Evolutionary conservation across 2,888 invertebrate species (phyloP), one percentile per base, ranked within the genome.

Genomic region (Heliconius sara): DNA sequence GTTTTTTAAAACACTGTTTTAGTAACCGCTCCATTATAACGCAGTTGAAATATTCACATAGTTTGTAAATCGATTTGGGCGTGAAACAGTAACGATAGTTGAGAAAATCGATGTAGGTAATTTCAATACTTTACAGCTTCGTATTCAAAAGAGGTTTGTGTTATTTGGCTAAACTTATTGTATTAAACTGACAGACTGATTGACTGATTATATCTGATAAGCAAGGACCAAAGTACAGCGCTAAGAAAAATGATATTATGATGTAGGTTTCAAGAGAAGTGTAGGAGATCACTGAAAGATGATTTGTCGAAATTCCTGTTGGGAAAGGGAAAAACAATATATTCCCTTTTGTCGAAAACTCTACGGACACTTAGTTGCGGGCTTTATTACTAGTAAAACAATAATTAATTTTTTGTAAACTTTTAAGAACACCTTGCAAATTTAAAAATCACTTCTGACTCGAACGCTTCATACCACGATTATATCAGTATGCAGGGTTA

Each of bases 401-500:
- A 47, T 47, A 47, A 43, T 13, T 16, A 16, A 1, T 1, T 47
- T 47, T 47, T 47, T 47, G 13, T 47, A 47, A 47, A 47, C 47
- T 5, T 19, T 47, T 47, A 1, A 1, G 47, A 19, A 6, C 6
- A 47, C 68, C 6, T 68, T 39, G 39, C n/a, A 68, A n/a, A 66
- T 66, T 27, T 30, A 66, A 66, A 66, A 30, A 72, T n/a, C 12
- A 5, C 19, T 43, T 25, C 57, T 3, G 47, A 73, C n/a, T 81
- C 76, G 78, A 84, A 78, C 78, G 60, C 77, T 81, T 81, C 81
- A 83, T 76, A 79, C 70, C 76, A 19, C 73, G 83, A 82, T 82
- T 82, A 80, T 77, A 83, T 84, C 83, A 81, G 82, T 78, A 81
- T 78, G 80, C 79, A 78, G 83, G 83, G 83, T 82, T 79, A 71